Conservation (phyloP, 1,140 invertebrate genomes). For the Andrena cerasifolii region DNA sequence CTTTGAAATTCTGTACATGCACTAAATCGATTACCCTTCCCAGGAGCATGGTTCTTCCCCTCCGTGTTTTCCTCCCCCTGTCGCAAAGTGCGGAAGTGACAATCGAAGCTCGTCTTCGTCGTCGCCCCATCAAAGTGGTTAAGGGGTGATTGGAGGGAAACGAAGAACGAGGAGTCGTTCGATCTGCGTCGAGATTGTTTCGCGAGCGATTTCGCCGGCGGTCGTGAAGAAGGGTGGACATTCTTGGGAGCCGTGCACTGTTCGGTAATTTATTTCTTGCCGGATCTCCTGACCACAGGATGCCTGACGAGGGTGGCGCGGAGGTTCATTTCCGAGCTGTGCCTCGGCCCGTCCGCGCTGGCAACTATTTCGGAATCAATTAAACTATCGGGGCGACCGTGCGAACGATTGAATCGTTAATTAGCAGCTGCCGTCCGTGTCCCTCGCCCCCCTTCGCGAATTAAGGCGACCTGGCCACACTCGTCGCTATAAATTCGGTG, state of each 20-base stretch:
- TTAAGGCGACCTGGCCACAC: conserved; percentile 41
- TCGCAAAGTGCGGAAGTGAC: conserved; percentile 33
- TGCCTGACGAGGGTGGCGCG: conserved; percentile 62
- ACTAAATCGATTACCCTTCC: conserved; percentile 14
- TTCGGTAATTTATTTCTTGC: conserved; percentile 80
- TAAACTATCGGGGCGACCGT: conserved; percentile 75
- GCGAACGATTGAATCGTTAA: conserved; percentile 70
- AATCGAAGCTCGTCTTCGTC: conserved; percentile 38
- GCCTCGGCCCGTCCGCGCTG: conserved; percentile 41
- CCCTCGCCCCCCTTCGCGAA: background rate
- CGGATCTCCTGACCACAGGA: conserved; percentile 71
- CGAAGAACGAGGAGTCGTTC: conserved; percentile 48
- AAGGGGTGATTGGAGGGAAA: conserved; percentile 29
- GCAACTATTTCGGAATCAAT: conserved; percentile 81
- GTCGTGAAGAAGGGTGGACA: conserved; percentile 65
- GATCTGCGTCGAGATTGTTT: conserved; percentile 58
- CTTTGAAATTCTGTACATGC: background rate
- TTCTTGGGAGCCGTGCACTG: conserved; percentile 64
- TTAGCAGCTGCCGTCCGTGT: conserved; percentile 59
- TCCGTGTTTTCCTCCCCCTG: conserved; percentile 2
- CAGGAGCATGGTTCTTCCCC: background rate
- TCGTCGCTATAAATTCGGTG: background rate
- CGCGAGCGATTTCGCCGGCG: conserved; percentile 56
- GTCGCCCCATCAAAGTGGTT: conserved; percentile 32
- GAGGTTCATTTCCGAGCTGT: conserved; percentile 65